phyloP scores from a whole-genome alignment of 2,888 invertebrate species.

The Eurytoma californica region DNA sequence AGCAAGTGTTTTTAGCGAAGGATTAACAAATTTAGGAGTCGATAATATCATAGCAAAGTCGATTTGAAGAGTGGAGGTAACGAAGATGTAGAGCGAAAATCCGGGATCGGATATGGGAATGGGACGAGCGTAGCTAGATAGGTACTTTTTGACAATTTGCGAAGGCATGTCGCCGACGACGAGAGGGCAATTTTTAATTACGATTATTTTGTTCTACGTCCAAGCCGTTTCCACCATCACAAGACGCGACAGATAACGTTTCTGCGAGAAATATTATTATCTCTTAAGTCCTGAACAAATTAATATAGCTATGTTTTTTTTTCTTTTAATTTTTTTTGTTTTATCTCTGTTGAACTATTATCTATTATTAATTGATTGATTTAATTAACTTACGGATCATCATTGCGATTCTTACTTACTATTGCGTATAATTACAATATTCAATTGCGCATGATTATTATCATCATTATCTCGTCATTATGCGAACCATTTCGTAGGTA shows the following conservation, averaged over 20 bases:
- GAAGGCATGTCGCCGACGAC: slow-evolving; percentile 55
- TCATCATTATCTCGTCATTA: slow-evolving; percentile 56
- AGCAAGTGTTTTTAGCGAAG: slow-evolving; percentile 23
- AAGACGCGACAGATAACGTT: slow-evolving; percentile 59
- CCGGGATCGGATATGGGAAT: slow-evolving; percentile 50
- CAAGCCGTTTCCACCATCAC: slow-evolving; percentile 51
- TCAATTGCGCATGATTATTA: slow-evolving; percentile 55
- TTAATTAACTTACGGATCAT: slow-evolving; percentile 34
- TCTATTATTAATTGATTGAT: slow-evolving; percentile 46
- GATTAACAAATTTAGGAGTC: slow-evolving; percentile 11
- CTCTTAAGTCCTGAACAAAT: slow-evolving; percentile 49
- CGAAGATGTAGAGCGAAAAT: neutral
- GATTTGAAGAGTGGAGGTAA: slow-evolving; percentile 38
- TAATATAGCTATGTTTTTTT: slow-evolving; percentile 48
- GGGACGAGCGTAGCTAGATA: slow-evolving; percentile 67
- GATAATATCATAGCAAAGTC: slow-evolving; percentile 43
- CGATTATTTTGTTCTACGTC: slow-evolving; percentile 18
- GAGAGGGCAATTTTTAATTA: slow-evolving; percentile 53
- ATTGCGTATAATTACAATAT: slow-evolving; percentile 20
- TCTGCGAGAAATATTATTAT: slow-evolving; percentile 54
- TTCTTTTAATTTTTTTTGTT: slow-evolving; percentile 52
- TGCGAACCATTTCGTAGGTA: slow-evolving; percentile 55
- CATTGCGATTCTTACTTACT: slow-evolving; percentile 40
- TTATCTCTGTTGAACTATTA: slow-evolving; percentile 60
- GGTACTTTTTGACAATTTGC: slow-evolving; percentile 67